A percentile compares a stretch with the other conserved stretches of the same genome.
Evolutionary conservation across 2,888 invertebrate genomes (phyloP).

Genomic region (Portevinia maculata): DNA sequence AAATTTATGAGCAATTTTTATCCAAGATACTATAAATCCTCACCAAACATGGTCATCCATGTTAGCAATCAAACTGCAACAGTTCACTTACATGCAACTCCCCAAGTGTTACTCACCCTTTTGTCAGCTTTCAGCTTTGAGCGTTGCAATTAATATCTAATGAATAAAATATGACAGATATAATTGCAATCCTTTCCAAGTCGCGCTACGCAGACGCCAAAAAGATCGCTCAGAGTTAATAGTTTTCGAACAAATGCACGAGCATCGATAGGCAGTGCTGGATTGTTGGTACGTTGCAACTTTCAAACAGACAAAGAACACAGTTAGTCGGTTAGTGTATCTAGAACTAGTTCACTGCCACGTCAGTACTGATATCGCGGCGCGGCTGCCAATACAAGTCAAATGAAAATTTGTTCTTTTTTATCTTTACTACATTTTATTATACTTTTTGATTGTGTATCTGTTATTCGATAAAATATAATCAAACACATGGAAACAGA

Average conservation of each 20-base stretch:
- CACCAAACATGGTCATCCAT: slow-evolving; percentile 57
- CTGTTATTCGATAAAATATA: slow-evolving; percentile 3
- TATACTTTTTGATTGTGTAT: slow-evolving; percentile 15
- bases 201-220: slow-evolving; percentile 44
- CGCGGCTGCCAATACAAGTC: slow-evolving; percentile 49
- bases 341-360: slow-evolving; percentile 57
- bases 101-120: slow-evolving; percentile 63
- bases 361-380: slow-evolving; percentile 1
- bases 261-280: slow-evolving; percentile 35
- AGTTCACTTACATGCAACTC: slow-evolving; percentile 54
- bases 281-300: slow-evolving; percentile 45
- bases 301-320: slow-evolving; percentile 45
- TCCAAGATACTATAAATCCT: slow-evolving; percentile 24
- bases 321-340: slow-evolving; percentile 24
- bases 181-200: slow-evolving; percentile 66
- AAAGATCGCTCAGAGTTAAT: too few relatives aligned
- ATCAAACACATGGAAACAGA: slow-evolving; percentile 13
- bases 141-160: slow-evolving; percentile 63
- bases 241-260: slow-evolving; percentile 55
- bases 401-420: slow-evolving; percentile 62
- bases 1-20: slow-evolving; percentile 36
- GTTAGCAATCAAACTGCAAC: slow-evolving; percentile 24
- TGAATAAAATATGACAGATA: slow-evolving; percentile 70
- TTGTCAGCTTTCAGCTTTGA: slow-evolving; percentile 35
- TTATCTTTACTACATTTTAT: slow-evolving; percentile 15